Base-by-base conservation (phyloP, 2,888 invertebrate genomes). In the Marasmarcha lunaedactyla region DNA sequence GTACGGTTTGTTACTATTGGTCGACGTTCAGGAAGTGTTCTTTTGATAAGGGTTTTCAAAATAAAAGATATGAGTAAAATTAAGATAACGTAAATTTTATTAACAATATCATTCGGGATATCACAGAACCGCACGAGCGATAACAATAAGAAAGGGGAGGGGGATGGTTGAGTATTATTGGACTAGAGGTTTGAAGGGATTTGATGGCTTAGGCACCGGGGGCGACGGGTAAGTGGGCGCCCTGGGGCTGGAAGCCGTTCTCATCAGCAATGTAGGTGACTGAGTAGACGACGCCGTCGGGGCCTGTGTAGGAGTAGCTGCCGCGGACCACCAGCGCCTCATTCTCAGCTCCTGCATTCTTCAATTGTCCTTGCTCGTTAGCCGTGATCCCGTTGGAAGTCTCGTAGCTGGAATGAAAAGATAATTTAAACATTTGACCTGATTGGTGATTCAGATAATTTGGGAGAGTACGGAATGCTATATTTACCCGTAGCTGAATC, bases 231-330 rank as follows among this genome's bases (percentile, higher is more conserved):
- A 78, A 34, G 27, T 74, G 73, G 30, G 59, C 57, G 6, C 55
- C 78, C 15, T 42, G 2, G 51, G 87, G 76, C 46, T 72, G 74
- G 83, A 77, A 88, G 9, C 87, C 88, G 44, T 64, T 55, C 58
- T 85, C 76, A 64, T 85, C 69, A 42, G 87, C 85, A 40, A 65
- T 42, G 73, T 86, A 88, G 34, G 38, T 57, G 35, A 87, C 67
- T 12, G 58, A 46, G 72, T 86, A 85, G 38, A 54, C 41, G 15
- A 69, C 52, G 20, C 85, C 85, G 43, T 86, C 84, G 27, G 61
- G 53, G 2, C 64, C 85, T 41, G 52, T 15, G 73, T 85, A 86
- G 4, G 68, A 55, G 76, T 43, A 86, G 38, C 51, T 47, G 2
- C 88, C 87, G n/a, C 70, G 66, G 35, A 87, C 85, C 2, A 59